These are phyloP conservation scores for Dynastes maya DNA, from an alignment of 2,888 invertebrate genomes.

Conservation along the genomic window DNA sequence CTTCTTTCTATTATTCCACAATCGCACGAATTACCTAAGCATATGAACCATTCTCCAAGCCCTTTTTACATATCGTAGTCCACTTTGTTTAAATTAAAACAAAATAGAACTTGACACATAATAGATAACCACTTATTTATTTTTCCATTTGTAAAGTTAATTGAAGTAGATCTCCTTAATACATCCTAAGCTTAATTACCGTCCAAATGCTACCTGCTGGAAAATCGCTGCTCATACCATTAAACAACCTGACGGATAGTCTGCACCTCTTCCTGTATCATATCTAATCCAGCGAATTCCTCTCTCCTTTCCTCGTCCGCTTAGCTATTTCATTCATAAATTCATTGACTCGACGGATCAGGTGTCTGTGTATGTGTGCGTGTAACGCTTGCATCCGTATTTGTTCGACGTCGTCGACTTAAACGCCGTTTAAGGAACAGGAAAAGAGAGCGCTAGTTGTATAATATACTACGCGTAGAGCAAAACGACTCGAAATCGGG, in stretches of 20 bases:
- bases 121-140: too few species aligned
- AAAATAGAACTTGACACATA: too few species aligned
- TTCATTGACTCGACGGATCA: slow-evolving; percentile 44
- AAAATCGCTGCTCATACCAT: background rate
- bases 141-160: too few species aligned
- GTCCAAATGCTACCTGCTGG: too few species aligned
- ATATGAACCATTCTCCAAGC: too few species aligned
- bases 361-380: slow-evolving; percentile 8
- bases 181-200: too few species aligned
- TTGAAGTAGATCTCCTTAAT: too few species aligned
- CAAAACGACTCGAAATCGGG: slow-evolving; percentile 20
- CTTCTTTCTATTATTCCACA: too few species aligned
- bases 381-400: slow-evolving; percentile 22
- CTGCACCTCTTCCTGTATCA: slow-evolving; percentile 30
- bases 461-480: slow-evolving; percentile 10
- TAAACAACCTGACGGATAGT: slow-evolving; percentile 18
- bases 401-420: slow-evolving; percentile 14
- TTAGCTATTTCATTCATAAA: slow-evolving; percentile 36
- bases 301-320: slow-evolving; percentile 8
- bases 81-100: too few species aligned
- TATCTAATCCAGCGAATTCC: slow-evolving; percentile 27
- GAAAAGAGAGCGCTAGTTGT: slow-evolving; percentile 14
- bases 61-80: too few species aligned
- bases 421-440: slow-evolving; percentile 7
- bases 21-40: too few species aligned